These are phyloP conservation scores for Orientallactaga bullata DNA, from an alignment of 2,113 vertebrate genomes.

Conservation along the genomic window DNA sequence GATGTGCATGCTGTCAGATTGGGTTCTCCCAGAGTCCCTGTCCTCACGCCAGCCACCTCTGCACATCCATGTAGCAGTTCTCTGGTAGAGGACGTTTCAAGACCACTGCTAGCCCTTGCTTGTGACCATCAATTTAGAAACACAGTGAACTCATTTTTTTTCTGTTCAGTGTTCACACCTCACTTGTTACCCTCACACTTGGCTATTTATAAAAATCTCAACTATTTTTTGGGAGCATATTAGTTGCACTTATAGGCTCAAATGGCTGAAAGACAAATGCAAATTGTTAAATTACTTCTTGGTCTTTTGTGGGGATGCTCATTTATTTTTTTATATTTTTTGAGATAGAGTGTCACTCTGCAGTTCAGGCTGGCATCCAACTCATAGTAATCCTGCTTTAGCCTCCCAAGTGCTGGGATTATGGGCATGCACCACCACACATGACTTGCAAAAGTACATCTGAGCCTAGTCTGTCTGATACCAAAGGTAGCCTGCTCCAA, in stretches of 20 bases:
- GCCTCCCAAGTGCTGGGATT: too few relatives aligned
- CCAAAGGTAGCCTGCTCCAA: neutral
- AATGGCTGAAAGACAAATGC: conserved; percentile 23
- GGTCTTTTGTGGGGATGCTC: neutral
- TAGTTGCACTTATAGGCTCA: conserved; percentile 65
- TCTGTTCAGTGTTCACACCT: conserved; percentile 51
- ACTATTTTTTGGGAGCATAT: conserved; percentile 68
- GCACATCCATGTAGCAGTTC: neutral
- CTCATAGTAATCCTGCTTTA: too few relatives aligned
- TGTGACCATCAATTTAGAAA: conserved; percentile 38
- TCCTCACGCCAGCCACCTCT: neutral
- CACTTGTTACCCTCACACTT: conserved; percentile 65
- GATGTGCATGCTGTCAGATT: neutral
- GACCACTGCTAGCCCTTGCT: neutral
- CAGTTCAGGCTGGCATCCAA: neutral
- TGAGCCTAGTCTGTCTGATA: neutral
- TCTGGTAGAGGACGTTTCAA: neutral
- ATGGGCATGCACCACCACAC: too few relatives aligned
- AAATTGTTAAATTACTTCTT: neutral
- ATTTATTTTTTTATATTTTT: neutral
- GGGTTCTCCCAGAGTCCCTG: neutral
- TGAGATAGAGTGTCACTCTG: neutral
- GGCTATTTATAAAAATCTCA: conserved; percentile 65
- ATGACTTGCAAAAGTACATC: conserved; percentile 10
- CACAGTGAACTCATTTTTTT: conserved; percentile 39